A percentile compares a stretch with the other conserved stretches of the same genome.
phyloP scores from a whole-genome alignment of 2,113 vertebrate species.

The Pristiophorus japonicus region DNA sequence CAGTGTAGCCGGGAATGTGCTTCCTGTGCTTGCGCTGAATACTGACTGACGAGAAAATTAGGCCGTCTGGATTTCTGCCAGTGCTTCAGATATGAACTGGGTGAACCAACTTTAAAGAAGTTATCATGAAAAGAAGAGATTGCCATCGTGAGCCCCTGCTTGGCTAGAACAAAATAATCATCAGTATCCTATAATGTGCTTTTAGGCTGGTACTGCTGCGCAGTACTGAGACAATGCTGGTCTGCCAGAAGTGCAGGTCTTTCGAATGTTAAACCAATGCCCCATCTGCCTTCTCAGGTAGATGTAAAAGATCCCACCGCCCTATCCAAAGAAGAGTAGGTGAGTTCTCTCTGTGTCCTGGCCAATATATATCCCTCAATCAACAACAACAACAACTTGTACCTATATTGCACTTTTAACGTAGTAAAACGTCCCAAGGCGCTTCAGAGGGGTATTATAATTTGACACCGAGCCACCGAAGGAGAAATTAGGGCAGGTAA shows the following conservation, averaged over 20 bases:
- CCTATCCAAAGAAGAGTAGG: not conserved
- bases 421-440: too few species aligned
- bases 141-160: not conserved
- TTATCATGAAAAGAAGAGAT: not conserved
- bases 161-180: not conserved
- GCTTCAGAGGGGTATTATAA: too few species aligned
- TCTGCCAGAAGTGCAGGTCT: not conserved
- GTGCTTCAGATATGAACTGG: not conserved
- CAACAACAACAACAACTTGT: not conserved
- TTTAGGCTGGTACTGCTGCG: too few species aligned
- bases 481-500: too few species aligned
- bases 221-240: not conserved
- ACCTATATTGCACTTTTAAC: too few species aligned
- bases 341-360: not conserved
- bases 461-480: too few species aligned
- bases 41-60: not conserved
- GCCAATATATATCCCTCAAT: not conserved
- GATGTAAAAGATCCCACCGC: not conserved
- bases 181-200: not conserved
- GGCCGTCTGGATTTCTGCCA: not conserved
- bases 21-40: not conserved
- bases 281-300: not conserved
- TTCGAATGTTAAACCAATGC: not conserved
- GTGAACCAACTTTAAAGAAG: not conserved
- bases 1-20: not conserved